Percentiles rank a stretch among this genome's conserved stretches.
Conservation (phyloP, 2,113 vertebrate genomes). For the Clupea harengus region DNA sequence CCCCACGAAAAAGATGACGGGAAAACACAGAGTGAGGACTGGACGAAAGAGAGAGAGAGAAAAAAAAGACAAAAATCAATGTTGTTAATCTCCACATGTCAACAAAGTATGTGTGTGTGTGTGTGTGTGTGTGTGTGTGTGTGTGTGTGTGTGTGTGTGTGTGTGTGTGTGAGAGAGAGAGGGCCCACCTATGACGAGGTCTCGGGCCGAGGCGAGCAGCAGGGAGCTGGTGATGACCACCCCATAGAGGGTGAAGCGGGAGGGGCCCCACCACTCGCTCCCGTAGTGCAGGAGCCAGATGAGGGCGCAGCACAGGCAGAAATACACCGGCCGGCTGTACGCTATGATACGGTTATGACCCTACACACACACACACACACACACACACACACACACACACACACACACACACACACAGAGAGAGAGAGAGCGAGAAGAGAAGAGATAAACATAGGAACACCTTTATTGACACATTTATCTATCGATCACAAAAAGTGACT, state of each 20-base stretch:
- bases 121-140: neutral
- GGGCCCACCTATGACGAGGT: constrained; percentile 90
- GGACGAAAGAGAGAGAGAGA: constrained; percentile 33
- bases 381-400: neutral
- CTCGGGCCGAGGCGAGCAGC: constrained; percentile 88
- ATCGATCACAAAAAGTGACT: neutral
- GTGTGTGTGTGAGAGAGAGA: neutral
- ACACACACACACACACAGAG: constrained; percentile 2
- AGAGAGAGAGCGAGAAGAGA: neutral
- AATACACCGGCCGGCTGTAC: constrained; percentile 98
- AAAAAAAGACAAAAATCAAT: neutral
- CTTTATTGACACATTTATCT: neutral
- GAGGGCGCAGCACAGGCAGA: constrained; percentile 96
- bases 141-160: neutral
- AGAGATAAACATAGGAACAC: too few species aligned
- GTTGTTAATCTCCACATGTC: neutral
- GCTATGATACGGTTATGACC: constrained; percentile 98
- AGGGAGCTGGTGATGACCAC: constrained; percentile 89
- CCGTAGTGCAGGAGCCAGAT: constrained; percentile 95
- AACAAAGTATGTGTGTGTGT: neutral
- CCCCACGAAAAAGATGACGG: constrained; percentile 94
- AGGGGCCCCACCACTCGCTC: constrained; percentile 80
- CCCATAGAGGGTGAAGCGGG: constrained; percentile 88
- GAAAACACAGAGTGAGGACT: constrained; percentile 98
- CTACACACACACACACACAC: constrained; percentile 56